Base-by-base conservation (phyloP, 1,140 invertebrate species). In the Anadara kagoshimensis region DNA sequence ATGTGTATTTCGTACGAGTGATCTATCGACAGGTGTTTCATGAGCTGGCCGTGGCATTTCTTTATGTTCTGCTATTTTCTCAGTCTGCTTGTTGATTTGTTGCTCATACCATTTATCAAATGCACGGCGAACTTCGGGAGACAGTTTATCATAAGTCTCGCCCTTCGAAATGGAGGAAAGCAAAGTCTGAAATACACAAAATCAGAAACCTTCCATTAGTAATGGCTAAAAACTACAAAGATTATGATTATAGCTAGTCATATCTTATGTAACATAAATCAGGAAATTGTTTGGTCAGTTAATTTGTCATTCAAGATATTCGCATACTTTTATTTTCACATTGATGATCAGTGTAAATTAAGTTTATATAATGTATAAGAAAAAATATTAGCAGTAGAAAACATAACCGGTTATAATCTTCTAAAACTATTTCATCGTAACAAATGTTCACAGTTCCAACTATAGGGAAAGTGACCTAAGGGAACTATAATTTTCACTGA, bases 101-200 rank as follows among this genome's bases (percentile, higher is more conserved):
- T 89, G 87, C 26, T 84, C 73, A 68, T 90, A 90, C 90, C 89
- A 91, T 45, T 84, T 82, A 66, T 90, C 87, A 69, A 90, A 91
- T 36, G 85, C 83, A 56, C 79, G 75, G 26, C 86, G 76, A 20
- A 85, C 83, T 57, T 90, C 89, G 18, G 86, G 85, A 11, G 86
- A 81, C 18, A 90, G 78, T 51, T 84, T 81, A 41, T 79, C 66
- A 18, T 75, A 71, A 29, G 73, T 77, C 22, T 87, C 82, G 36
- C 87, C 87, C 45, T 83, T 83, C 7, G 83, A 78, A 45, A 87
- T 83, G 53, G 75, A 78, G 29, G 69, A 71, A 29, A 87, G 59
- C 11, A 86, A 66, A 59, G 65, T 73, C 84, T 86, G 79, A 26
- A 80, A 84, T 54, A 53, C 8, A 73, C 47, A 72, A 62, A 72